Evolutionary conservation across 2,888 invertebrate genomes (phyloP).

Genomic region (Pomacea canaliculata): DNA sequence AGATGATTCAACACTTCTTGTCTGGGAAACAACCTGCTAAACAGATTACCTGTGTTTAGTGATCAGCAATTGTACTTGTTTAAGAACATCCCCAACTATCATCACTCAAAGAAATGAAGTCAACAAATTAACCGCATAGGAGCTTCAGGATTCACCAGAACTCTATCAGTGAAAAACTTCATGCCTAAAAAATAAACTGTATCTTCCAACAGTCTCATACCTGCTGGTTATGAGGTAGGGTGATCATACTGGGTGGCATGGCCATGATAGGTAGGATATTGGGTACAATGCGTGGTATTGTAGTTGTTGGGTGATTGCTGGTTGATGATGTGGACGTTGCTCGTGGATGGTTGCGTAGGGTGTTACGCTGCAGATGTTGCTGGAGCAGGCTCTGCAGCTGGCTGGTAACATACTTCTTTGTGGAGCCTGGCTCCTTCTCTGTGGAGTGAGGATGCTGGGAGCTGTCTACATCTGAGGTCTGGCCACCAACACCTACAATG

Average conservation of each 20-base stretch:
- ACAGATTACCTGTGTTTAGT: background rate
- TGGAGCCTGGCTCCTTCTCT: constrained; percentile 31
- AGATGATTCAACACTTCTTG: constrained; percentile 6
- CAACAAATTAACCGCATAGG: no score
- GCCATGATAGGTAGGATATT: constrained; percentile 33
- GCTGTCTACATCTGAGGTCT: constrained; percentile 40
- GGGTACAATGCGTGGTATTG: constrained; percentile 16
- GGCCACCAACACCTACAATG: constrained; percentile 26
- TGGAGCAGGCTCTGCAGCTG: constrained; percentile 54
- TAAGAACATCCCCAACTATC: no score
- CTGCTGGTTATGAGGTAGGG: constrained; percentile 27
- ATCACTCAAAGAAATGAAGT: no score
- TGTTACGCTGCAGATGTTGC: constrained; percentile 42
- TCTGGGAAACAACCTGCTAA: background rate
- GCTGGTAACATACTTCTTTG: constrained; percentile 32
- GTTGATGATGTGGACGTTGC: background rate
- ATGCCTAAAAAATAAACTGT: no score
- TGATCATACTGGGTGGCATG: constrained; percentile 26
- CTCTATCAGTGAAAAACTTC: no score
- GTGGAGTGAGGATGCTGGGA: constrained; percentile 47
- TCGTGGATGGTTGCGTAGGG: constrained; percentile 30
- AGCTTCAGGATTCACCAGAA: no score
- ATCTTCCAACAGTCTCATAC: constrained; percentile 8
- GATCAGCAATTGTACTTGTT: no score
- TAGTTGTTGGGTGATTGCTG: background rate